These are phyloP conservation scores for Petroica traversi DNA, from an alignment of 2,113 vertebrate genomes.

Conservation along the genomic window DNA sequence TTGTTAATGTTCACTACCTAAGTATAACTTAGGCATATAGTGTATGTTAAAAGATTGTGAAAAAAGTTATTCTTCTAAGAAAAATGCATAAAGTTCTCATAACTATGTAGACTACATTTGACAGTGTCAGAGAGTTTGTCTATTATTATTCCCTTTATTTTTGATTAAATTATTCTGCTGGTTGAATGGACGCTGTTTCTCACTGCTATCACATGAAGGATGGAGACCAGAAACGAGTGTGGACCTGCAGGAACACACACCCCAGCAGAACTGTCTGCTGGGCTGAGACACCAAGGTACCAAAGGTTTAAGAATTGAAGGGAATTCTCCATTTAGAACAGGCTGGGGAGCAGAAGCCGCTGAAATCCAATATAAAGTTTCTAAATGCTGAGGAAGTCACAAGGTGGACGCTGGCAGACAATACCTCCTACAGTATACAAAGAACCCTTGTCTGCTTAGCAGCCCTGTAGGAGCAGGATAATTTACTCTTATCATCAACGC, in stretches of 20 bases:
- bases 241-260: neutral
- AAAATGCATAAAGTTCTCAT: neutral
- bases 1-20: neutral
- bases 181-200: neutral
- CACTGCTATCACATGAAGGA: neutral
- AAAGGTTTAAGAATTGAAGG: neutral
- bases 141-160: neutral
- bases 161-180: neutral
- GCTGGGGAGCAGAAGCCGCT: neutral
- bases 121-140: neutral
- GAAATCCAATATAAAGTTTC: neutral
- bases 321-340: neutral
- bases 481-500: neutral
- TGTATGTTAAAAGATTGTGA: neutral
- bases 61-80: neutral
- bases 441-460: neutral
- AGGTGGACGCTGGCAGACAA: neutral
- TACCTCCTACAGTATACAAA: neutral
- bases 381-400: neutral
- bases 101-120: neutral
- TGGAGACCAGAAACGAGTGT: neutral
- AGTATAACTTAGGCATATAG: neutral
- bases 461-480: neutral
- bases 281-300: neutral
- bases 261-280: neutral